These are phyloP conservation scores for Trachemys scripta DNA, from an alignment of 2,113 vertebrate species.

Conservation along the genomic window DNA sequence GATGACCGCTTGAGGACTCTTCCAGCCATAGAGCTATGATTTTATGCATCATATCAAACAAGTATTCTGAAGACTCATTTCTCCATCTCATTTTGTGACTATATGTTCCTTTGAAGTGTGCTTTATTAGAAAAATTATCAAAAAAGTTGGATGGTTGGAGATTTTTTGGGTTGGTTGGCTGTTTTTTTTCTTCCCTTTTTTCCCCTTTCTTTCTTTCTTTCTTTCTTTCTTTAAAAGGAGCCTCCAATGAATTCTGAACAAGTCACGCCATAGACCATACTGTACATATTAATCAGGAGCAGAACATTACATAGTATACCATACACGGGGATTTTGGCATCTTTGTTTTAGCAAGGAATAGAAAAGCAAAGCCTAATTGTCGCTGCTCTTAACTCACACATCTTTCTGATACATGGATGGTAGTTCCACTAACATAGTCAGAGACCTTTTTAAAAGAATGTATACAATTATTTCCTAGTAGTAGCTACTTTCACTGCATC, in stretches of 20 bases:
- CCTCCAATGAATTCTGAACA: constrained; percentile 31
- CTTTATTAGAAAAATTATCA: background rate
- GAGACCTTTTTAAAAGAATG: background rate
- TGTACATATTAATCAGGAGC: background rate
- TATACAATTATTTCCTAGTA: background rate
- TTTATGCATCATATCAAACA: background rate
- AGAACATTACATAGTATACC: background rate
- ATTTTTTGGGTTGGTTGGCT: background rate
- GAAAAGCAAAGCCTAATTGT: constrained; percentile 8
- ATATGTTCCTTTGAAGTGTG: background rate
- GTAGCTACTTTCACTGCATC: background rate
- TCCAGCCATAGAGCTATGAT: no score
- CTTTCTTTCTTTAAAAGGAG: constrained; percentile 24
- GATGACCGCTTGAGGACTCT: no score
- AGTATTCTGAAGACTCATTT: background rate
- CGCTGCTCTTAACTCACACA: background rate
- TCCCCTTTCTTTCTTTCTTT: background rate
- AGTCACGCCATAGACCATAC: background rate
- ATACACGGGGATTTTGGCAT: constrained; percentile 9
- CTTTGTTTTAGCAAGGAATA: background rate
- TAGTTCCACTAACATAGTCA: background rate
- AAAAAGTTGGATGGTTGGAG: background rate
- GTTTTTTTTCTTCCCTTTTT: no score
- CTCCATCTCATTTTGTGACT: background rate
- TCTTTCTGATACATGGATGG: background rate